Base-by-base conservation (phyloP, 2,888 invertebrate species). In the Fragum sueziense region DNA sequence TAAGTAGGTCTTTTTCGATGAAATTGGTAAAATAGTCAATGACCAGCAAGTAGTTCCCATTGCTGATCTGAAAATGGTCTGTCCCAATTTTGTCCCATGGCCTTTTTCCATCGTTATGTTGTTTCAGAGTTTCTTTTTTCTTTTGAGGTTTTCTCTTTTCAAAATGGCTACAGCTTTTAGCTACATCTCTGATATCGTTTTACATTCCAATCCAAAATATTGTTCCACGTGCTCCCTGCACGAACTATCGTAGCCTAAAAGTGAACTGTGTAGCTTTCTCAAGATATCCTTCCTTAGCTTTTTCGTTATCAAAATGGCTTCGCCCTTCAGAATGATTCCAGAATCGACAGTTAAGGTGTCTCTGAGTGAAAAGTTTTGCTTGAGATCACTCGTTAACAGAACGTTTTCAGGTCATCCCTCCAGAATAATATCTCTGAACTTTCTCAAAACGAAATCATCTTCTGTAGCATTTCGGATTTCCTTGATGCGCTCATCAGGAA, bases 21-120 rank as follows among this genome's bases (percentile, higher is more conserved):
- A 57, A 82, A 54, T 85, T 84, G 65, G 84, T 74, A 52, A 57
- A 82, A 61, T 85, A 85, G 69, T 85, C 85, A 52, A 80, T 70
- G 25, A 73, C 74, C 20, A 76, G 51, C 20, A 82, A 41, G 65
- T 83, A 85, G 27, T 71, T 33, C 72, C 73, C 59, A 29, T 61
- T 62, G 62, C 82, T 34, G 25, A 77, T 83, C 33, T 59, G 54
- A 54, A 82, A 82, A 7, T 76, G 25, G 37, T 80, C 73, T 17
- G 37, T 31, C 17, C 33, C 71, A 33, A 80, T 52, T 47, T 73
- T 69, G 22, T 73, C 74, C 69, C 72, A 80, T 31, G 70, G 70
- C 6, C 51, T 31, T 25, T 70, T 59, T 17, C 74, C 74, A 47
- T 70, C 57, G 51, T 25, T 51, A 70, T 78, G 74, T 29, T 27